Conservation (phyloP, 1,140 invertebrate genomes). For the Whitmania pigra region DNA sequence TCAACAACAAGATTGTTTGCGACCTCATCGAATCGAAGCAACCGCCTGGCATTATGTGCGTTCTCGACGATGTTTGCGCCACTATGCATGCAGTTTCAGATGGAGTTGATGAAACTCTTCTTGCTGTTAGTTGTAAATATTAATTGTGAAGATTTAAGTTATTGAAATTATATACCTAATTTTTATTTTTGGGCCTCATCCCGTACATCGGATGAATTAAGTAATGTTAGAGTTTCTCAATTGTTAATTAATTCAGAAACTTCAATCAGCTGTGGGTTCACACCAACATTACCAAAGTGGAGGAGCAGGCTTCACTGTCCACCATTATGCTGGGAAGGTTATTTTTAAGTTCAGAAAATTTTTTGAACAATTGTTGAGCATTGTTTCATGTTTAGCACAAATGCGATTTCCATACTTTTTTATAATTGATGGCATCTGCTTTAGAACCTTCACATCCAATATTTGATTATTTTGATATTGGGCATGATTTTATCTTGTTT, state of each 20-base stretch:
- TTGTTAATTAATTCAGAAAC: slow-evolving; percentile 45
- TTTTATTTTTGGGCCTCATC: background rate
- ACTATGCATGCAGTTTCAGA: slow-evolving; percentile 59
- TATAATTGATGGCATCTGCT: background rate
- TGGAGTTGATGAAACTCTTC: slow-evolving; percentile 50
- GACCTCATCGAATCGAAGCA: slow-evolving; percentile 52
- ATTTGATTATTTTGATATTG: no score
- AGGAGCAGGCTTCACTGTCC: slow-evolving; percentile 53
- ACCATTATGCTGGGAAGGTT: slow-evolving; percentile 60
- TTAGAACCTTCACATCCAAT: no score
- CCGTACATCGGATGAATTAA: background rate
- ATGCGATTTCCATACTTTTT: background rate
- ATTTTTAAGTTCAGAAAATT: background rate
- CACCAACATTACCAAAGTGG: slow-evolving; percentile 54
- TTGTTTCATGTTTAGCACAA: no score
- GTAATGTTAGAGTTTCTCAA: background rate
- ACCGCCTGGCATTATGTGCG: slow-evolving; percentile 49
- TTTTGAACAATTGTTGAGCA: background rate
- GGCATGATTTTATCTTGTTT: no score
- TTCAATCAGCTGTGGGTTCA: slow-evolving; percentile 45
- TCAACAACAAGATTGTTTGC: slow-evolving; percentile 61
- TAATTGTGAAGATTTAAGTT: background rate
- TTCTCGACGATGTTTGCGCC: slow-evolving; percentile 62
- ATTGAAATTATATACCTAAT: background rate
- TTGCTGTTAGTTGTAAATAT: slow-evolving; percentile 27